phyloP scores from a whole-genome alignment of 2,797 vertebrate genomes.

The Acipenser transmontanus region DNA sequence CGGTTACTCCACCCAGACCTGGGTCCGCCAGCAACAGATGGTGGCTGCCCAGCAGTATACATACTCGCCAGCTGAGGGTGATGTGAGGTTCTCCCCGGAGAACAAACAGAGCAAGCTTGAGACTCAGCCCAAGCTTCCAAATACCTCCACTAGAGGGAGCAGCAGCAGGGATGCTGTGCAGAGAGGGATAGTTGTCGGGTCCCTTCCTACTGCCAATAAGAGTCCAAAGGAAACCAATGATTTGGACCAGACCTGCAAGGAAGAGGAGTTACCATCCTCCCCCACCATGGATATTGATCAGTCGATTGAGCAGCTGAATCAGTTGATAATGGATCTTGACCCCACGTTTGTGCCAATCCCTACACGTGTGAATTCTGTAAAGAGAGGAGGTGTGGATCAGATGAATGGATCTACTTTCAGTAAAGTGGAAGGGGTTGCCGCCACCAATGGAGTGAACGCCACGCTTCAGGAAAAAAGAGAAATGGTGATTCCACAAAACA shows the following conservation, averaged over 20 bases:
- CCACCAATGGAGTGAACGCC: slow-evolving; percentile 25
- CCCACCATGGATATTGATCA: slow-evolving; percentile 91
- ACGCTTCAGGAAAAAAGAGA: slow-evolving; percentile 46
- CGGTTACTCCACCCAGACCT: slow-evolving; percentile 86
- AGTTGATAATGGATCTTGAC: slow-evolving; percentile 91
- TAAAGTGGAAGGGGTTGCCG: slow-evolving; percentile 35
- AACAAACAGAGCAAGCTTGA: slow-evolving; percentile 36
- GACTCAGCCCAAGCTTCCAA: slow-evolving; percentile 24
- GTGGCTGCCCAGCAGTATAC: slow-evolving; percentile 77
- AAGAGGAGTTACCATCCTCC: slow-evolving; percentile 66
- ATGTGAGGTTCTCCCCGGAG: slow-evolving; percentile 45
- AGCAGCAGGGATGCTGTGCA: slow-evolving; percentile 43
- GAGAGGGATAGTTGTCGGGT: slow-evolving; percentile 36
- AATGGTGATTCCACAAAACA: slow-evolving; percentile 38
- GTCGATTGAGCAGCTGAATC: slow-evolving; percentile 93
- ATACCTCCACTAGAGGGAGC: slow-evolving; percentile 31
- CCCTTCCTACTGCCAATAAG: slow-evolving; percentile 18
- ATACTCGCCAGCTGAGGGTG: slow-evolving; percentile 63
- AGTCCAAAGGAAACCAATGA: slow-evolving; percentile 31
- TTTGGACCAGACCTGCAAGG: slow-evolving; percentile 25
- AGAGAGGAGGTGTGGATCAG: slow-evolving; percentile 40
- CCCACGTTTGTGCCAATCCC: slow-evolving; percentile 79
- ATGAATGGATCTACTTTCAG: slow-evolving; percentile 44
- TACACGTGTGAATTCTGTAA: slow-evolving; percentile 48
- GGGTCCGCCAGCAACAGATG: slow-evolving; percentile 94